Base-by-base conservation (phyloP, 2,888 invertebrate species). In the Notodonta ziczac region DNA sequence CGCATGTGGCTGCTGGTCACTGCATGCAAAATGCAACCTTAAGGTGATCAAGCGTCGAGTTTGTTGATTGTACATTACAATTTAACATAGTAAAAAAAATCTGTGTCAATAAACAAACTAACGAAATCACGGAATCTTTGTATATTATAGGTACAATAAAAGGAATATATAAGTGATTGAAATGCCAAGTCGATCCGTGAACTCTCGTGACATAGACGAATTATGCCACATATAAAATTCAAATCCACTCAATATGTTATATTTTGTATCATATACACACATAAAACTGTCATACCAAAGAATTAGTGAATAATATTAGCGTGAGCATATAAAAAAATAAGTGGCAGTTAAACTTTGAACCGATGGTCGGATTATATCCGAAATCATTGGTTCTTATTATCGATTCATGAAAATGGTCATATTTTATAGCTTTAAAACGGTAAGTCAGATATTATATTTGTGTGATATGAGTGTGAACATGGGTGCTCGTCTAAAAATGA, bases 291-390 rank as follows among this genome's bases (percentile, higher is more conserved):
- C 64, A 54, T 60, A 63, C 59, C 57, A 53, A 65, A 44, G 56
- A 14, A 56, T 56, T 40, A 40, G 40, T 67, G 66, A 65, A 72
- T 67, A 61, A 59, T 55, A 61, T 58, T 62, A 32, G 53, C 51
- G 57, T 60, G 24, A 52, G 42, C 46, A 58, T 66, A 63, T 70
- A 62, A 50, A 67, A 55, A 56, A 65, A 60, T 62, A 66, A 64
- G 57, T 63, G 60, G 61, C 52, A 55, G 35, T 67, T 69, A 65
- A 70, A 67, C 74, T 68, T 74, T 66, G 66, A 74, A 63, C 67
- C 62, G 44, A 40, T 65, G 57, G 51, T 58, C 39, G 12, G 5
- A 61, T 61, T 55, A 32, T 40, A 39, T 24, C 58, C 46, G 16
- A 39, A 55, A 9, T 55, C 55, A 55, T 55, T 40, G 40, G 40